Base-by-base conservation (phyloP, 2,888 invertebrate genomes). In the Leptinotarsa haldemani region DNA sequence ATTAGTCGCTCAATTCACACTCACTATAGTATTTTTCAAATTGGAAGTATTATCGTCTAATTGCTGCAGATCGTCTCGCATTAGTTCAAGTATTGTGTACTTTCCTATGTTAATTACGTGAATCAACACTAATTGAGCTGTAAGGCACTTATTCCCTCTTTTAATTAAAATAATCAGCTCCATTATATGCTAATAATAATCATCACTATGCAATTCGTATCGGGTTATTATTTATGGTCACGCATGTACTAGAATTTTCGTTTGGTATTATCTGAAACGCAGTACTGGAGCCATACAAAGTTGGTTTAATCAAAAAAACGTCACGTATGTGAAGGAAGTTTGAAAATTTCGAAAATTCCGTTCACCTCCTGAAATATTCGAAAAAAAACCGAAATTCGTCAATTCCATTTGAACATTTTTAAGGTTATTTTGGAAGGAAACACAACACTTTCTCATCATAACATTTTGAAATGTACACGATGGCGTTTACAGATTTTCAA, bases 151-250 rank as follows among this genome's bases (percentile, higher is more conserved):
- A 80, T 80, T 75, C 76, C 70, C 67, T 50, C 68, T 74, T 78
- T 77, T 80, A 81, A 82, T 81, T 81, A 82, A 80, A 79, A 75
- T 79, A 79, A 81, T 81, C 79, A 80, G 80, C 81, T 73, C 78
- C 65, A 30, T 1, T 65, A 69, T 73, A 77, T 74, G 71, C n/a
- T 30, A 61, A 61, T 61, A 75, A 77, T 77, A 78, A 76, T 74
- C 71, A 74, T 70, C 65, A 48, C 56, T 52, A 30, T 69, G 70
- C 71, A 77, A 74, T 77, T 78, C 68, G 69, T 74, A 53, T 74
- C 53, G 65, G 65, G 71, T 52, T 48, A 73, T 76, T 74, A 76
- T 78, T 74, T 76, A 78, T 73, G 69, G 70, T 73, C 47, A 71
- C 65, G 61, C 56, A 63, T 68, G 68, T 66, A 61, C n/a, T 16